Percentiles rank a stretch among this genome's conserved stretches.
Conservation (phyloP, 1,140 invertebrate species). For the Lordiphosa stackelbergi region DNA sequence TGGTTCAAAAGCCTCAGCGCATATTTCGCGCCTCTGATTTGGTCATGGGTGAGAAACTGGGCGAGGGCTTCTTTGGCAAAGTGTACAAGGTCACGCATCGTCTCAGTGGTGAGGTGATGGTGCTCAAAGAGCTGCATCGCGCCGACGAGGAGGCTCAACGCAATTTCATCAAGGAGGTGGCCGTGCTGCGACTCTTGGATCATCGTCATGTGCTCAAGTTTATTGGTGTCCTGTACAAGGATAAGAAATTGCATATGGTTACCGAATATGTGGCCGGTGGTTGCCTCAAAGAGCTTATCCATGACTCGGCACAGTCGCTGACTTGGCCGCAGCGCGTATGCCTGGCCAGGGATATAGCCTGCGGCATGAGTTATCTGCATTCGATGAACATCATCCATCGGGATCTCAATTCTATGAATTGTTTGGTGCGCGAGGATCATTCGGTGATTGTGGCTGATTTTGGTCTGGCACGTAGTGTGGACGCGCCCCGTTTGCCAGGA, state of each 20-base stretch:
- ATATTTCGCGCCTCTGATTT: conserved; percentile 93
- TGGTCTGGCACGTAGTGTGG: conserved; percentile 93
- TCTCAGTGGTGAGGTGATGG: conserved; percentile 94
- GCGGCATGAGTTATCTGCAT: conserved; percentile 95
- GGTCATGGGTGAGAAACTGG: conserved; percentile 90
- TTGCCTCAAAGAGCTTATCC: conserved; percentile 90
- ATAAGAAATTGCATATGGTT: conserved; percentile 92
- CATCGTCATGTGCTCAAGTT: conserved; percentile 95
- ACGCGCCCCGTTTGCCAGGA: conserved; percentile 77
- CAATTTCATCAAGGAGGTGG: conserved; percentile 96
- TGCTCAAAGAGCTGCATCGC: conserved; percentile 94
- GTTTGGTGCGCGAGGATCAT: conserved; percentile 92
- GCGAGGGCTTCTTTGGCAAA: conserved; percentile 95
- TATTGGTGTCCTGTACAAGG: conserved; percentile 95
- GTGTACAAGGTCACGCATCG: conserved; percentile 93
- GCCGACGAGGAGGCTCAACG: conserved; percentile 96
- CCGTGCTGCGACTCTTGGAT: conserved; percentile 90
- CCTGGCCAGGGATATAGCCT: conserved; percentile 93
- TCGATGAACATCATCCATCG: conserved; percentile 96
- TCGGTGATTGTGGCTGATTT: conserved; percentile 97
- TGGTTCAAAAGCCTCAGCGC: conserved; percentile 85
- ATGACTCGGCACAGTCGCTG: conserved; percentile 79
- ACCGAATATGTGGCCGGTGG: conserved; percentile 95
- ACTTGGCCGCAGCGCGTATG: conserved; percentile 90
- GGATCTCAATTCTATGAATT: conserved; percentile 97